Evolutionary conservation across 2,797 vertebrate genomes (phyloP).

Genomic region (Myripristis jacobus): DNA sequence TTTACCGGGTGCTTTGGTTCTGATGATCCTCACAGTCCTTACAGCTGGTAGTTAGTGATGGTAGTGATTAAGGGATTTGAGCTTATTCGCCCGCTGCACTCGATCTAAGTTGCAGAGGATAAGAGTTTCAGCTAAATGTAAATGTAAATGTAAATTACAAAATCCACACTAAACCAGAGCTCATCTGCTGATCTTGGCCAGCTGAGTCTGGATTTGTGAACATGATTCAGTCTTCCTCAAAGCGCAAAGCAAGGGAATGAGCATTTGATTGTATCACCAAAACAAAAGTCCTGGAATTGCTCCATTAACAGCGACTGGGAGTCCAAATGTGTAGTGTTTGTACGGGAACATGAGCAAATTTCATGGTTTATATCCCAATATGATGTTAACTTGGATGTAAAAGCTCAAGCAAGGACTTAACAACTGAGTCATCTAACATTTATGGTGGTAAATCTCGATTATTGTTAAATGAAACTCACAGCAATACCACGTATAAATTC

Average conservation of each 20-base stretch:
- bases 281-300: no score
- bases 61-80: conserved; percentile 34
- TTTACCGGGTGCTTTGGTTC: conserved; percentile 19
- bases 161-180: conserved; percentile 25
- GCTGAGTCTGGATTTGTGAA: conserved; percentile 14
- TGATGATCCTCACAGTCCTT: conserved; percentile 4
- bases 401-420: no score
- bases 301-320: no score
- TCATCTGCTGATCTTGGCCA: conserved; percentile 26
- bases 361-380: not conserved
- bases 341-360: not conserved
- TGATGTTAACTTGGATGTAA: no score
- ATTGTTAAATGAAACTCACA: not conserved
- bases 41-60: conserved; percentile 19
- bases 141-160: conserved; percentile 43
- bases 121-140: conserved; percentile 12
- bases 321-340: no score
- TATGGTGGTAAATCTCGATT: no score
- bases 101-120: conserved; percentile 9
- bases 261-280: no score
- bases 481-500: not conserved
- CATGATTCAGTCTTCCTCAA: no score
- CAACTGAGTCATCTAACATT: not conserved
- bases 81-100: conserved; percentile 21
- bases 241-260: no score